Percentiles rank a stretch among this genome's conserved stretches.
phyloP scores from a whole-genome alignment of 2,888 invertebrate species.

The Agrochola macilenta region DNA sequence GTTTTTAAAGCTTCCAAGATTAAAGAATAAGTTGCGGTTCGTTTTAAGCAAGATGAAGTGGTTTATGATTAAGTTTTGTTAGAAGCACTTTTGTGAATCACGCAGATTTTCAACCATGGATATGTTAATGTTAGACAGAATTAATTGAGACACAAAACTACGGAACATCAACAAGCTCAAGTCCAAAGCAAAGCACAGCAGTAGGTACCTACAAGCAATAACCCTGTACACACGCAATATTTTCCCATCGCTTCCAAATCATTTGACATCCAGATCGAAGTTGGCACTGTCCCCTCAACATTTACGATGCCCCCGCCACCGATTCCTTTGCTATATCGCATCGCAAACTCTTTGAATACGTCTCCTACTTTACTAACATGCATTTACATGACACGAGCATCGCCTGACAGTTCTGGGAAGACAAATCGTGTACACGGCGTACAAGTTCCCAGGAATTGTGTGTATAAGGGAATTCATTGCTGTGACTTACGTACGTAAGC shows the following conservation, averaged over 20 bases:
- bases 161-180: neutral
- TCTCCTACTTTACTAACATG: conserved; percentile 55
- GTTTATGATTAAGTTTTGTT: conserved; percentile 19
- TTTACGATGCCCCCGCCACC: conserved; percentile 35
- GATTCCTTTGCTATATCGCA: conserved; percentile 42
- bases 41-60: conserved; percentile 33
- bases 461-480: conserved; percentile 61
- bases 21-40: conserved; percentile 41
- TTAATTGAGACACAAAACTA: neutral
- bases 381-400: conserved; percentile 74
- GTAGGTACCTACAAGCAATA: conserved; percentile 14
- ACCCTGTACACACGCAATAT: conserved; percentile 30
- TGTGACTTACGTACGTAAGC: conserved; percentile 59
- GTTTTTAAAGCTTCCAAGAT: conserved; percentile 49
- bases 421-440: conserved; percentile 74
- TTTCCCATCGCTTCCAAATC: conserved; percentile 54
- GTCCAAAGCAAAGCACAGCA: neutral
- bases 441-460: conserved; percentile 69
- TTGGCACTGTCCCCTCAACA: conserved; percentile 50
- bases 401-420: conserved; percentile 75
- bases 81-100: neutral
- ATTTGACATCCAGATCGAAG: conserved; percentile 46
- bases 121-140: neutral
- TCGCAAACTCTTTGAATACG: conserved; percentile 50
- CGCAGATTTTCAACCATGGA: neutral